Evolutionary conservation across 2,797 vertebrate species (phyloP), one percentile per base, ranked within the genome.

Genomic region (Fistularia commersonii): DNA sequence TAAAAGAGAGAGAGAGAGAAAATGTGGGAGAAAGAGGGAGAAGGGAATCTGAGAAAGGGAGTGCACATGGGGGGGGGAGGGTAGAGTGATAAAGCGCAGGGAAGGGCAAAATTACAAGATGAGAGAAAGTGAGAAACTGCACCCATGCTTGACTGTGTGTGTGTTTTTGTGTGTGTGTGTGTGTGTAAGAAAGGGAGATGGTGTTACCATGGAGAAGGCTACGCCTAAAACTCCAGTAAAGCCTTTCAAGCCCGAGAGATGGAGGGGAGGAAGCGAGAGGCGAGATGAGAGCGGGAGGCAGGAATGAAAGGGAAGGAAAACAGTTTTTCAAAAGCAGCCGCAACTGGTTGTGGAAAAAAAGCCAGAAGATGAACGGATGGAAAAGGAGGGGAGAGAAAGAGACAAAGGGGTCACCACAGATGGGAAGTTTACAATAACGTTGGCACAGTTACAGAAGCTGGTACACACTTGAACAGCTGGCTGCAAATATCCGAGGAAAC

Each of bases 121-220:
- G 69, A 70, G 64, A 71, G 61, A 57, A 48, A 50, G 58, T 9
- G 51, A 60, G 58, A 58, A 59, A n/a, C n/a, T n/a, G n/a, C n/a
- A n/a, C n/a, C n/a, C n/a, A n/a, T n/a, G n/a, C n/a, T n/a, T n/a
- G n/a, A n/a, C n/a, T n/a, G n/a, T n/a, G n/a, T n/a, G n/a, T n/a
- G n/a, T n/a, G n/a, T n/a, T n/a, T 60, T 62, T 44, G 54, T 45
- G 50, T 55, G 64, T 51, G 53, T 39, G 66, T 39, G 48, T 49
- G 51, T 48, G 40, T 38, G 45, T 44, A 57, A 61, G 61, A 51
- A 58, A 72, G n/a, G n/a, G n/a, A n/a, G 73, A 54, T 74, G 72
- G 64, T 61, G 80, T 87, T 84, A 71, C 85, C 82, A 86, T 87
- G 85, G 83, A 73, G 80, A 85, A 51, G 75, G 72, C 42, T 71